Evolutionary conservation across 2,888 invertebrate species (phyloP).

Genomic region (Pterobdella sp.): DNA sequence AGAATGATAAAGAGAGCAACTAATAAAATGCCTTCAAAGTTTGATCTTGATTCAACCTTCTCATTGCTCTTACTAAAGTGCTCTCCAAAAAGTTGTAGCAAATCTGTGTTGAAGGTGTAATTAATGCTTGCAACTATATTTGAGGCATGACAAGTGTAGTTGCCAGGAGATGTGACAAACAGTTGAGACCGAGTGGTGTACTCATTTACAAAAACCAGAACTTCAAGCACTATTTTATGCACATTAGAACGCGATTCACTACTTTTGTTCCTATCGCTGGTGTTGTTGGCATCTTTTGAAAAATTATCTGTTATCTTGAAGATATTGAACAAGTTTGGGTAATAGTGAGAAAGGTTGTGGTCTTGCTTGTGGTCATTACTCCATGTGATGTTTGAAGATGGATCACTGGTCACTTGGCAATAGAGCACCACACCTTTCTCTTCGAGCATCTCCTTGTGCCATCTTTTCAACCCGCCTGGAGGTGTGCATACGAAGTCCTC

Average conservation of each 20-base stretch:
- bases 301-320: not conserved
- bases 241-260: not conserved
- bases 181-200: constrained; percentile 6
- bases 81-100: not conserved
- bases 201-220: not conserved
- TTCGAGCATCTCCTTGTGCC: not conserved
- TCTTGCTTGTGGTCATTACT: not conserved
- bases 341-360: not conserved
- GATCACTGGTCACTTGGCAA: constrained; percentile 8
- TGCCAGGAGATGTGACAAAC: constrained; percentile 17
- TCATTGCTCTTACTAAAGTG: not conserved
- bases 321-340: constrained; percentile 1
- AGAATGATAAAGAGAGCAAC: not conserved
- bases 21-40: constrained; percentile 16
- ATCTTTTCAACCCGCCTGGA: not conserved
- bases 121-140: constrained; percentile 2
- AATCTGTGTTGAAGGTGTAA: constrained; percentile 22
- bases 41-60: not conserved
- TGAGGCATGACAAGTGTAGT: constrained; percentile 23
- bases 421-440: constrained; percentile 2
- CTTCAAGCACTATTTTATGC: not conserved
- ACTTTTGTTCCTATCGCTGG: not conserved
- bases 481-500: constrained; percentile 8
- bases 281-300: not conserved
- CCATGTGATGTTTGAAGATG: constrained; percentile 4